phyloP scores from a whole-genome alignment of 2,888 invertebrate genomes.

The Drosophila phalerata region DNA sequence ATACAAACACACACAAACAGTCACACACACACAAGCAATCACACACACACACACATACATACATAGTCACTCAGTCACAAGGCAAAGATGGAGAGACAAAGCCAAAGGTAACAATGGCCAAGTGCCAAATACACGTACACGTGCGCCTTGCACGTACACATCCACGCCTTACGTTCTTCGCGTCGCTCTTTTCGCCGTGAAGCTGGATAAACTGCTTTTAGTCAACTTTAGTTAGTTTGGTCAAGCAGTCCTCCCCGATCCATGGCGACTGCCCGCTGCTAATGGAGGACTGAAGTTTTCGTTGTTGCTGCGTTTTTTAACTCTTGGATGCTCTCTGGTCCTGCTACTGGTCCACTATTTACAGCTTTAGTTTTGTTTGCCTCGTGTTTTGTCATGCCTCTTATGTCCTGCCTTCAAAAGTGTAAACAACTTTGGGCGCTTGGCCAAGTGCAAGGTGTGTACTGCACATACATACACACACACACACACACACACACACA shows the following conservation, averaged over 20 bases:
- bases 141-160: slow-evolving; percentile 53
- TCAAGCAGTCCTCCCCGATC: slow-evolving; percentile 51
- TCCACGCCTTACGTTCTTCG: slow-evolving; percentile 12
- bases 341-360: slow-evolving; percentile 63
- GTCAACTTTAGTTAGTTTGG: slow-evolving; percentile 79
- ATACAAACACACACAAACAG: slow-evolving; percentile 27
- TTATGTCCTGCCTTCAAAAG: slow-evolving; percentile 78
- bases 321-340: slow-evolving; percentile 34
- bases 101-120: slow-evolving; percentile 73
- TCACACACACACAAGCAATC: slow-evolving; percentile 37
- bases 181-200: slow-evolving; percentile 14
- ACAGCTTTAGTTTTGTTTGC: slow-evolving; percentile 77
- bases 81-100: slow-evolving; percentile 72
- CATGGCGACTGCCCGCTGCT: slow-evolving; percentile 59
- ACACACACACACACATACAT: slow-evolving; percentile 17
- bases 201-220: slow-evolving; percentile 77
- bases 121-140: slow-evolving; percentile 78
- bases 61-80: slow-evolving; percentile 52
- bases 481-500: slow-evolving; percentile 3
- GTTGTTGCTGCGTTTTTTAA: slow-evolving; percentile 53
- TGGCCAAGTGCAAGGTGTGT: slow-evolving; percentile 78
- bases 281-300: slow-evolving; percentile 57
- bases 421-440: slow-evolving; percentile 84
- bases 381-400: slow-evolving; percentile 82
- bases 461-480: slow-evolving; percentile 20